Conservation (phyloP, 2,888 invertebrate species). For the Alloplasta piceator region DNA sequence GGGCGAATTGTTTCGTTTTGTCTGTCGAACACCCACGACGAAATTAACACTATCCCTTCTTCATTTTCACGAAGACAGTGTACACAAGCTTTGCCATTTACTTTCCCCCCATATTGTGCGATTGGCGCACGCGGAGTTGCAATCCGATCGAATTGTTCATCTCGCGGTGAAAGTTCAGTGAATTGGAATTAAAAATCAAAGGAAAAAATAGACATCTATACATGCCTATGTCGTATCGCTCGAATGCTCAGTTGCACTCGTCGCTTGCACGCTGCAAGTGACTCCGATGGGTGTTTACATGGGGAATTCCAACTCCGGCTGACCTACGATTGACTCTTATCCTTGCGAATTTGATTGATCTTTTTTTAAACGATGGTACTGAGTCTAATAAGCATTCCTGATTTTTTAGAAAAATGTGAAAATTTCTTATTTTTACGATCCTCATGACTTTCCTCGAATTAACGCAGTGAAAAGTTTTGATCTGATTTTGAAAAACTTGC, state of each 20-base stretch:
- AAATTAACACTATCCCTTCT: constrained; percentile 44
- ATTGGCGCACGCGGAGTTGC: neutral
- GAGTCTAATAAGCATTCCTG: no score
- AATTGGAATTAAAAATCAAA: constrained; percentile 54
- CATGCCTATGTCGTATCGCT: constrained; percentile 15
- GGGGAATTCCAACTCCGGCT: no score
- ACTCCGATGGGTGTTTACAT: neutral
- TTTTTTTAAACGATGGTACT: no score
- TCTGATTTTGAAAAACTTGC: no score
- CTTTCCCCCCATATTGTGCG: no score
- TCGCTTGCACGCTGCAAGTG: constrained; percentile 47
- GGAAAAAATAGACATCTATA: constrained; percentile 13
- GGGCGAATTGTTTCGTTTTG: constrained; percentile 62
- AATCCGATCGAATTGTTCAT: constrained; percentile 26
- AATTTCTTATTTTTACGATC: no score
- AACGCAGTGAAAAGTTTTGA: no score
- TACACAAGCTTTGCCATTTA: neutral
- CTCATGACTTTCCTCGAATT: no score
- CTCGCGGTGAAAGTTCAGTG: constrained; percentile 21
- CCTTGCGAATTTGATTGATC: no score
- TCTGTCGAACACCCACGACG: constrained; percentile 37
- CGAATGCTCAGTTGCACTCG: constrained; percentile 29
- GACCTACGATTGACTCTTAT: no score
- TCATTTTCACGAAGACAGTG: neutral
- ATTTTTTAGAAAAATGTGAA: no score